Evolutionary conservation across 2,797 vertebrate genomes (phyloP), one percentile per base, ranked within the genome.

Genomic region (Rhadinocentrus ornatus): DNA sequence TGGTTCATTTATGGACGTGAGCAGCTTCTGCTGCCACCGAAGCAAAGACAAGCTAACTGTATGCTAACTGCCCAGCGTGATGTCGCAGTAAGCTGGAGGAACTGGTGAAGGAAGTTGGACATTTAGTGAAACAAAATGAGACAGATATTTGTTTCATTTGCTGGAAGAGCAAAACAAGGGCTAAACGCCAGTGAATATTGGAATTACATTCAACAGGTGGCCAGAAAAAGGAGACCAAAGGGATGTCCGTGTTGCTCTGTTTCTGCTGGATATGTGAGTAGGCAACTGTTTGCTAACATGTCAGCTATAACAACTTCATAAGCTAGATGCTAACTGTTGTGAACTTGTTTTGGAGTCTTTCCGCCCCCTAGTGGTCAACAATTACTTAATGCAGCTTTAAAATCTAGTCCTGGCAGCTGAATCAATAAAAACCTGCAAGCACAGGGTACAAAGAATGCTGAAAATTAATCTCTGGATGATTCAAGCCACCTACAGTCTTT

Each of bases 211-310:
- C 91, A 90, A 93, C 90, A 93, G 91, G 91, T 93, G 91, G 91
- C 91, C 91, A 88, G 90, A 88, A 85, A 93, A 93, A 92, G 91
- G 91, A 93, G 91, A 93, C 91, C 78, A 81, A 89, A 92, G 90
- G 84, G 91, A 93, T 91, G 86, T 91, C 85, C 91, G 91, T 90
- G 91, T 93, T 91, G 91, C 90, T 93, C 90, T 93, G 82, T 93
- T 93, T 93, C 91, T 93, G 78, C 90, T 93, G 91, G 91, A 93
- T 93, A 82, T 92, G 91, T 93, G 91, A 93, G 91, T 93, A 92
- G 89, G 90, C 88, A 87, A 90, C 86, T 86, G 91, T 91, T 92
- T 92, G 91, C 86, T 92, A 90, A 91, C 86, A 77, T 86, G 90
- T 89, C 87, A 92, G 89, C 86, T 89, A 88, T 89, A 89, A 88